Base-by-base conservation (phyloP, 2,888 invertebrate species). In the Sarcophaga subvicina region DNA sequence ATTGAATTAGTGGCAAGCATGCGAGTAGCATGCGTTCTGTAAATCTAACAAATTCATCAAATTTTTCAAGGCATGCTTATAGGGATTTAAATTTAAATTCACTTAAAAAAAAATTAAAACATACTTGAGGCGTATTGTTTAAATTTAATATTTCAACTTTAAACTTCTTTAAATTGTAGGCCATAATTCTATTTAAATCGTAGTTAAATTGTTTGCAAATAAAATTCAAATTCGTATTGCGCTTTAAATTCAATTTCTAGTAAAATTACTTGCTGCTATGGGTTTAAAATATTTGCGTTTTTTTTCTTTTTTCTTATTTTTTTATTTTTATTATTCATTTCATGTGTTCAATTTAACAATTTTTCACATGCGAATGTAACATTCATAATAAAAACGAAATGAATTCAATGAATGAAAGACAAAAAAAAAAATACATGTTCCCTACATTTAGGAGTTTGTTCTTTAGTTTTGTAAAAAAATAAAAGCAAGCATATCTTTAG, bases 401-500 rank as follows among this genome's bases (percentile, higher is more conserved):
- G 49, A 49, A 27, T 54, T 14, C 54, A 54, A 54, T 54, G 14
- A 37, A 14, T 45, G 4, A 22, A 49, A 20, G 47, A 69, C 4
- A 49, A 69, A 69, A 69, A 49, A 12, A 47, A 69, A 47, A 69
- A 47, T 67, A 14, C 22, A 49, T 47, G 49, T 69, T 69, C 49
- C 6, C 70, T 54, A 59, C 54, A 54, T 71, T 71, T 25, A 59
- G 8, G n/a, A 11, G n/a, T 59, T 69, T 69, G 45, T 67, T 67
- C n/a, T 67, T 67, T 67, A 12, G 45, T 11, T 22, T 20, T 69
- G 22, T 22, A 49, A 72, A 60, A 60, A 62, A 2, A 73, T 3
- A 73, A 17, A 62, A 60, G 25, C 17, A 49, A 60, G 72, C 72
- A 60, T 72, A 72, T 37, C 72, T 72, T 72, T 60, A 72, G 72